phyloP scores from a whole-genome alignment of 2,113 vertebrate species.

The Empidonax alnorum region DNA sequence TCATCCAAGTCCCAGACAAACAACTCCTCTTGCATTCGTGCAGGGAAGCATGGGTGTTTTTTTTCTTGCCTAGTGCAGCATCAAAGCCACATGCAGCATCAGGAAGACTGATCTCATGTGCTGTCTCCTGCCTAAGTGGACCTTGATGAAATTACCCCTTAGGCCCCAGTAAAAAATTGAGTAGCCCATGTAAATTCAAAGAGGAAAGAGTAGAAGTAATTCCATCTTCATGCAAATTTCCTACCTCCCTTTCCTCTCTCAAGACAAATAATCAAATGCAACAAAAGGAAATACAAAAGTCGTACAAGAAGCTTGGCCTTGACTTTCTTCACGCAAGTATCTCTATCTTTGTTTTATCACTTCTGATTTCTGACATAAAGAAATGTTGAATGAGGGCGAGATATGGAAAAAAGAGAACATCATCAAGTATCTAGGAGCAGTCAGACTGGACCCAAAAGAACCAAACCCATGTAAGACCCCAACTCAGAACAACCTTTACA shows the following conservation, averaged over 20 bases:
- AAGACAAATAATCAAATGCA: neutral
- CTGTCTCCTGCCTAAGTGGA: neutral
- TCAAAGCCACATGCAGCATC: rapidly evolving
- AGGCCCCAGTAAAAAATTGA: neutral
- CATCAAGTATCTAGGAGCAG: neutral
- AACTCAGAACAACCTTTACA: neutral
- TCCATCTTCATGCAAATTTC: slow-evolving; percentile 41
- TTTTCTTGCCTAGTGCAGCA: neutral
- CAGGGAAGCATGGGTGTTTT: rapidly evolving
- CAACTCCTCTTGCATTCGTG: neutral
- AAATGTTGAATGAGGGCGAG: neutral
- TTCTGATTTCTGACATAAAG: neutral
- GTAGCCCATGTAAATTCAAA: slow-evolving; percentile 49
- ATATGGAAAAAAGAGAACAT: neutral
- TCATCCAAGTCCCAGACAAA: neutral
- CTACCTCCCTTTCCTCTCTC: neutral
- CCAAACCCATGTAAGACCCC: neutral
- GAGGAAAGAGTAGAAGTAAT: slow-evolving; percentile 36
- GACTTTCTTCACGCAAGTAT: neutral
- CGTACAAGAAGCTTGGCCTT: neutral
- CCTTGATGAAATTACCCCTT: neutral
- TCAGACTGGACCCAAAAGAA: neutral
- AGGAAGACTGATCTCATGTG: neutral
- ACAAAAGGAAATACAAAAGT: neutral
- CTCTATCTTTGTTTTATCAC: neutral